Evolutionary conservation across 2,113 vertebrate genomes (phyloP), one percentile per base, ranked within the genome.

Genomic region (Phylloscopus whistleri): DNA sequence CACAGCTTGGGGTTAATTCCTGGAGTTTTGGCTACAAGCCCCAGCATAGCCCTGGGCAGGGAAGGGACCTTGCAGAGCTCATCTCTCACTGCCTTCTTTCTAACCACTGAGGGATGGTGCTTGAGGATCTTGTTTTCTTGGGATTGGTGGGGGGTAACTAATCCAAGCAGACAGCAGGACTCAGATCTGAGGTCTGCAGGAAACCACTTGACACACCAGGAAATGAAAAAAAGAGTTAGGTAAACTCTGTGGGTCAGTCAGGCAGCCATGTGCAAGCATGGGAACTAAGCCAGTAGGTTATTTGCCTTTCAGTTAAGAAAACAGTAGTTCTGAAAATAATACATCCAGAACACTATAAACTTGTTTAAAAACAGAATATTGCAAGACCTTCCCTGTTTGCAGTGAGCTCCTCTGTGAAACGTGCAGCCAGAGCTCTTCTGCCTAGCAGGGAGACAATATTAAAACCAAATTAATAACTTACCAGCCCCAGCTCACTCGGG

Each of bases 251-350:
- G 73, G 72, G 56, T 59, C 56, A 67, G 48, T 55, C 60, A 63
- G 35, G 63, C 67, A 72, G 56, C 41, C 60, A 17, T 39, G 30
- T 75, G 85, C 68, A 86, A 89, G 44, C 76, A 27, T 35, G 76
- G 92, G 88, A 94, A 48, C 31, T 35, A 87, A 90, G 83, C 94
- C 95, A 95, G 60, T 6, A 43, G 33, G 37, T 53, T 95, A 39
- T 90, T 96, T 92, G 83, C 73, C 80, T 86, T 92, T 78, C 76
- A 43, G 87, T 89, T 93, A 94, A 88, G 72, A 86, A 86, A 96
- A 85, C 89, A 94, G 72, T 76, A 48, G 48, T 80, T 94, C 83
- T 78, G 51, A 89, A 87, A 95, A 80, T 66, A 82, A 84, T 67
- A 56, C 7, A 46, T 55, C 43, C 70, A 76, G 81, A 93, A 59